These are phyloP conservation scores for Spilosoma lubricipeda DNA, from an alignment of 2,888 invertebrate species.

Conservation along the genomic window DNA sequence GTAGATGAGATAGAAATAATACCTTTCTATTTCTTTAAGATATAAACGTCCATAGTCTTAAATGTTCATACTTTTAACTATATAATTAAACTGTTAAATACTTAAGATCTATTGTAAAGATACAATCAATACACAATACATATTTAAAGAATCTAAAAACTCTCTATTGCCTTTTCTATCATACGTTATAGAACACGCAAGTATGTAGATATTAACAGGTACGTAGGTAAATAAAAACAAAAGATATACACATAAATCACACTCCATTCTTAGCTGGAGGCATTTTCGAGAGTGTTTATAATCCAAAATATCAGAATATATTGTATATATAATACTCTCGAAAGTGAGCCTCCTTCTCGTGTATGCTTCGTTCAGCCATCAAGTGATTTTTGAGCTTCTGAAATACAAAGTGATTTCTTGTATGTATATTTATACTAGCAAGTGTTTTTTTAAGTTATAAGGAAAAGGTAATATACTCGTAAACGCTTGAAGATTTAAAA, in stretches of 20 bases:
- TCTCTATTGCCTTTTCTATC: neutral
- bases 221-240: neutral
- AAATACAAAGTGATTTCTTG: neutral
- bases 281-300: neutral
- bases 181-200: neutral
- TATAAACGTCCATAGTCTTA: too few species aligned
- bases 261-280: neutral
- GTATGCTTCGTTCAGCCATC: neutral
- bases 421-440: neutral
- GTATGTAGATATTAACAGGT: neutral
- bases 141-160: too few species aligned
- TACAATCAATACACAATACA: too few species aligned
- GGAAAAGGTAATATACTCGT: neutral
- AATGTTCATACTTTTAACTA: too few species aligned
- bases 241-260: neutral
- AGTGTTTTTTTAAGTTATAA: neutral
- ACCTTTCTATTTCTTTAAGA: too few species aligned
- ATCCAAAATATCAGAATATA: neutral
- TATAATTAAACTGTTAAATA: too few species aligned
- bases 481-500: neutral
- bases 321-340: neutral
- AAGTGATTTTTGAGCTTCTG: neutral
- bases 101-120: too few species aligned
- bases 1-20: too few species aligned
- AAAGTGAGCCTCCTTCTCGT: neutral